These are phyloP conservation scores for Montifringilla adamsi DNA, from an alignment of 2,113 vertebrate genomes.

Conservation along the genomic window DNA sequence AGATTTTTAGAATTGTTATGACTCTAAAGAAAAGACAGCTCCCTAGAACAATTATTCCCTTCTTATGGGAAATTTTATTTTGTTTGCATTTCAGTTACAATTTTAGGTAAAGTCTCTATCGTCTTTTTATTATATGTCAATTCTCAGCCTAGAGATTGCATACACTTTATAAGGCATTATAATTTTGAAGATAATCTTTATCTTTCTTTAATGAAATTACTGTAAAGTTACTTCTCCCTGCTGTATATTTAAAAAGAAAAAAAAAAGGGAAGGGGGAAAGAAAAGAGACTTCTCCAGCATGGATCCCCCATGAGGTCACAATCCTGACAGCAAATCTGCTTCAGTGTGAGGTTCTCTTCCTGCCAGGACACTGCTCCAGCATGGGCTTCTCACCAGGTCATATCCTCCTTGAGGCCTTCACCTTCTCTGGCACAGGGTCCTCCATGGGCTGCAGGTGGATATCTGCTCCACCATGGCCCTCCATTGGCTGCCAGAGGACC, in stretches of 20 bases:
- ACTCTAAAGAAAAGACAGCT: background rate
- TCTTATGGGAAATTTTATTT: background rate
- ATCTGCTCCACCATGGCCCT: background rate
- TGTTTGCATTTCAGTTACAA: background rate
- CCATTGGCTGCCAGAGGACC: background rate
- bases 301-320: background rate
- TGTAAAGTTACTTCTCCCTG: background rate
- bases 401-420: background rate
- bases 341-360: background rate
- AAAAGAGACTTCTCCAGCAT: background rate
- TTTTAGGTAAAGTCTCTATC: background rate
- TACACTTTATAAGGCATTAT: background rate
- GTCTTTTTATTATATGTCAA: background rate
- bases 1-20: background rate
- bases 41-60: background rate
- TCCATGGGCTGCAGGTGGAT: background rate
- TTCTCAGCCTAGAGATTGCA: background rate
- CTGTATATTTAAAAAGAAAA: background rate
- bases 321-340: background rate
- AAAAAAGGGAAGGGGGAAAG: fast-evolving
- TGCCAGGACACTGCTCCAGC: background rate
- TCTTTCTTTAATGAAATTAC: background rate
- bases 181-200: background rate
- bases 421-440: fast-evolving
- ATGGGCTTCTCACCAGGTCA: background rate